Percentiles rank a stretch among this genome's conserved stretches.
Evolutionary conservation across 2,113 vertebrate genomes (phyloP).

Genomic region (Ifrita kowaldi): DNA sequence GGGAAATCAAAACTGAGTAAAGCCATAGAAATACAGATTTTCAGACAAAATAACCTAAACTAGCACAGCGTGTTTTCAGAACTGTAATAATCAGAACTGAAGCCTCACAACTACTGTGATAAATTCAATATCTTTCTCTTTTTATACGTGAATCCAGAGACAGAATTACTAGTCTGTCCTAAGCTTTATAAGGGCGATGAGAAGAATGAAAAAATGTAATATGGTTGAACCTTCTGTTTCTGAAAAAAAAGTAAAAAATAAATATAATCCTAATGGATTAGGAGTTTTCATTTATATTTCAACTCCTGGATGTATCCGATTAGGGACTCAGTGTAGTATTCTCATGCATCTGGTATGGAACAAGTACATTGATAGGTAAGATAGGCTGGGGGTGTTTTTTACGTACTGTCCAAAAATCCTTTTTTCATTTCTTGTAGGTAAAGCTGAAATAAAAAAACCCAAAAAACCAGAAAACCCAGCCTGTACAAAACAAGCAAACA

Average conservation of each 20-base stretch:
- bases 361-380: neutral
- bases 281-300: neutral
- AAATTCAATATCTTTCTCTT: neutral
- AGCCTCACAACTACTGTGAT: neutral
- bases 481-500: neutral
- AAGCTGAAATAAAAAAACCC: neutral
- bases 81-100: neutral
- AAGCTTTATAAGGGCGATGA: neutral
- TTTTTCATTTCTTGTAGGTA: neutral
- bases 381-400: neutral
- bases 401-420: neutral
- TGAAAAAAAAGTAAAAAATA: too few relatives aligned
- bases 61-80: neutral
- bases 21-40: neutral
- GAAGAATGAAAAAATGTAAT: neutral
- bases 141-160: neutral
- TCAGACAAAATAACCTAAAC: neutral
- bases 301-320: neutral
- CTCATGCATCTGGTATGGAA: neutral
- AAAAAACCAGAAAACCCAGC: neutral
- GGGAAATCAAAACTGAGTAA: neutral
- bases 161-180: neutral
- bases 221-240: neutral
- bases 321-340: neutral
- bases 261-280: neutral